Base-by-base conservation (phyloP, 2,888 invertebrate genomes). In the Fragum whitleyi region DNA sequence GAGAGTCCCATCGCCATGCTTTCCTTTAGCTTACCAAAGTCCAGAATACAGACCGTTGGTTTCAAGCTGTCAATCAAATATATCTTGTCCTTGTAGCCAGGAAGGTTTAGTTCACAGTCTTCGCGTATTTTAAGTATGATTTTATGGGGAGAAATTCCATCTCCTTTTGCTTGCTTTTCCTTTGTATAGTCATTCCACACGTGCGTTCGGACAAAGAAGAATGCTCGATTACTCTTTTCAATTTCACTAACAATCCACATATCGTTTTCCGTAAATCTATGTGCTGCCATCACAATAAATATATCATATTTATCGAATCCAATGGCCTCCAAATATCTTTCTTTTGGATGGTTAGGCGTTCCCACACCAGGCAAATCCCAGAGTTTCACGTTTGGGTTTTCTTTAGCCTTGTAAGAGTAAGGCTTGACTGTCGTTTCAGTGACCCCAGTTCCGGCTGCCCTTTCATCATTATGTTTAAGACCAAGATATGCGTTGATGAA, bases 361-460 rank as follows among this genome's bases (percentile, higher is more conserved):
- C 84, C 84, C 14, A 80, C 70, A n/a, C 84, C 84, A 3, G 86
- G 86, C 1, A 86, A 55, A 59, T 86, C 86, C 75, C 79, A 84
- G 21, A 83, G 74, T 16, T 74, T 51, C 3, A 86, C 26, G 1
- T 77, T 65, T 36, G 61, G 26, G 39, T 85, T 82, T 3, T 68
- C 23, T 26, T 81, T 81, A 42, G 77, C 77, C 21, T 36, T 29
- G 32, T 85, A 85, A 21, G n/a, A 29, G 6, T 57, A 36, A 3
- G 77, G 53, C 28, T 0, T 16, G 11, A 61, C 19, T 19, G 61
- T 61, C 14, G 61, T 61, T 29, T 61, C 32, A 11, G 61, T 61
- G 19, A 61, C 61, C 29, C 61, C 61, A 16, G 32, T 32, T n/a
- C 6, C 7, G 11, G 61, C 61, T 51, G 36, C 42, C 0, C 57